phyloP scores from a whole-genome alignment of 2,888 invertebrate species.

The Cordilura impudica region DNA sequence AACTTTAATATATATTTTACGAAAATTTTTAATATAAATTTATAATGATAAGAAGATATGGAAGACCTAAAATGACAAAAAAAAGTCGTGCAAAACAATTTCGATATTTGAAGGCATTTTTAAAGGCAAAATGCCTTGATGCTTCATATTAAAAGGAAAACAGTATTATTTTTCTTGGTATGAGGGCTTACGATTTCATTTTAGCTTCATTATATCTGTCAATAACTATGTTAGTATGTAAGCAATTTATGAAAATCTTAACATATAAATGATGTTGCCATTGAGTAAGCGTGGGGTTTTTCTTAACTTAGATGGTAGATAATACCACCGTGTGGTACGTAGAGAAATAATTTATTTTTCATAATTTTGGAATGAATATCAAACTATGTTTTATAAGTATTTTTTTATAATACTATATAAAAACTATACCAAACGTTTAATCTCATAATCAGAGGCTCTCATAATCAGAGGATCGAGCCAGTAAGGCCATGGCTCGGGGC shows the following conservation, averaged over 20 bases:
- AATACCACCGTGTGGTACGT: too few relatives aligned
- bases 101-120: conserved; percentile 59
- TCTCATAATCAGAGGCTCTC: too few relatives aligned
- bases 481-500: too few relatives aligned
- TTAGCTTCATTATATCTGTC: conserved; percentile 76
- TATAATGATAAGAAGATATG: neutral
- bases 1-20: too few relatives aligned
- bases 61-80: neutral
- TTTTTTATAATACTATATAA: too few relatives aligned
- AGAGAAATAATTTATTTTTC: neutral
- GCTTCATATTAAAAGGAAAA: conserved; percentile 12
- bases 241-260: neutral
- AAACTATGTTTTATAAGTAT: too few relatives aligned
- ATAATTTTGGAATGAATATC: too few relatives aligned
- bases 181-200: conserved; percentile 68
- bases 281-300: conserved; percentile 3
- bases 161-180: conserved; percentile 49
- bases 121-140: conserved; percentile 40
- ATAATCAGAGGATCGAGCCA: too few relatives aligned
- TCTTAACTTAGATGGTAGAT: neutral
- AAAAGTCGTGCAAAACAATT: conserved; percentile 55
- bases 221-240: conserved; percentile 66
- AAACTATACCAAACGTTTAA: too few relatives aligned
- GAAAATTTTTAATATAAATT: conserved; percentile 3
- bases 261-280: conserved; percentile 16